Evolutionary conservation across 1,140 invertebrate genomes (phyloP).

Genomic region (Apis florea): DNA sequence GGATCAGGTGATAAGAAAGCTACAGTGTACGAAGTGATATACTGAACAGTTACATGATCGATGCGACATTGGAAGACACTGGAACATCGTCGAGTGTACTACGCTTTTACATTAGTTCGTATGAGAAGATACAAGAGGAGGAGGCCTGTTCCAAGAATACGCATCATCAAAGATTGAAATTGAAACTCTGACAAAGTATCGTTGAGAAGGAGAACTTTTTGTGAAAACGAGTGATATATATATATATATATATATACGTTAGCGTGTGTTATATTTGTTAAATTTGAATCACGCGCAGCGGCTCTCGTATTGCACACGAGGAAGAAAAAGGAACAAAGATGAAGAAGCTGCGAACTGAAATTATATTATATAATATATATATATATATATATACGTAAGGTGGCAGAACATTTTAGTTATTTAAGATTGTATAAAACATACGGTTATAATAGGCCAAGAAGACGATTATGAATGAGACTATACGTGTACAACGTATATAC

Average conservation of each 20-base stretch:
- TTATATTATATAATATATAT: conserved; percentile 61
- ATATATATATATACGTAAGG: not conserved
- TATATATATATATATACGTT: not conserved
- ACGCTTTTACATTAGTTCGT: conserved; percentile 72
- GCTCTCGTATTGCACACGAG: not conserved
- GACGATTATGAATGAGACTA: conserved; percentile 14
- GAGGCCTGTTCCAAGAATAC: not conserved
- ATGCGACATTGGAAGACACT: conserved; percentile 30
- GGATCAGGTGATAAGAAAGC: conserved; percentile 99
- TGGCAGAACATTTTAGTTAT: conserved; percentile 64
- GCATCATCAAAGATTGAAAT: not conserved
- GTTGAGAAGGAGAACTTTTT: not conserved
- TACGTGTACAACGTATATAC: conserved; percentile 18
- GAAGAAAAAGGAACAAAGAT: not conserved
- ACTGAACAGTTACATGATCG: conserved; percentile 80
- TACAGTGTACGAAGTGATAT: conserved; percentile 99
- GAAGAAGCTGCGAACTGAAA: conserved; percentile 41
- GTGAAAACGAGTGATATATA: not conserved
- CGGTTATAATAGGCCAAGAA: conserved; percentile 63
- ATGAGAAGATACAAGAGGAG: too few relatives aligned
- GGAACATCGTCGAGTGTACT: conserved; percentile 24
- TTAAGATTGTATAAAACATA: conserved; percentile 76
- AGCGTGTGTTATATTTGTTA: conserved; percentile 46
- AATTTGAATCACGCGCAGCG: conserved; percentile 20
- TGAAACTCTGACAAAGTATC: not conserved